A percentile compares a stretch with the other conserved stretches of the same genome.
These are phyloP conservation scores for Anoplolepis gracilipes DNA, from an alignment of 1,140 invertebrate species.

Conservation along the genomic window DNA sequence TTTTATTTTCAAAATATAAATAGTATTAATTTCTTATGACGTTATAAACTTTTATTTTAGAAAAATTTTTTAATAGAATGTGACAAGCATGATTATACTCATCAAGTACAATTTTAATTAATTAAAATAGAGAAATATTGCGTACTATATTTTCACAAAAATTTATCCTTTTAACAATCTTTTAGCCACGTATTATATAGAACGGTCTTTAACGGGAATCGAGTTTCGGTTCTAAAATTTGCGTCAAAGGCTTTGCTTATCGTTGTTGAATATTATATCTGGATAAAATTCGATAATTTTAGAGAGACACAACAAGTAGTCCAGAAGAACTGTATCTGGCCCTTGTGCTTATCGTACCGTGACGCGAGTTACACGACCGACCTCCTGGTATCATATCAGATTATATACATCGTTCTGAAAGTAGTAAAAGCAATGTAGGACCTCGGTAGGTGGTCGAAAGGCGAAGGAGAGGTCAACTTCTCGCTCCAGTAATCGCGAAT, in stretches of 20 bases:
- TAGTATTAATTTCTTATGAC: background rate
- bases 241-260: slow-evolving; percentile 60
- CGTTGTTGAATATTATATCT: slow-evolving; percentile 46
- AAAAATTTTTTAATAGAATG: background rate
- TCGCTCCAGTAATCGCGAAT: slow-evolving; percentile 81
- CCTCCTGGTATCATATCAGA: slow-evolving; percentile 66
- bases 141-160: background rate
- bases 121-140: background rate
- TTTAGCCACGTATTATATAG: background rate
- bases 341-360: slow-evolving; percentile 69
- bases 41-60: background rate
- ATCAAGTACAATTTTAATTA: background rate
- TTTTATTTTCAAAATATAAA: background rate
- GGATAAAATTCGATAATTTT: slow-evolving; percentile 68
- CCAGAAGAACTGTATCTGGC: slow-evolving; percentile 62
- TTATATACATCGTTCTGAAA: slow-evolving; percentile 61
- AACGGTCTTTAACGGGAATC: slow-evolving; percentile 19
- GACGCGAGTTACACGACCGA: slow-evolving; percentile 68
- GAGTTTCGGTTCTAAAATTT: slow-evolving; percentile 44
- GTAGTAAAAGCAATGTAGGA: slow-evolving; percentile 65
- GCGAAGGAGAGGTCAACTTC: slow-evolving; percentile 76
- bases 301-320: slow-evolving; percentile 36
- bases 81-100: background rate
- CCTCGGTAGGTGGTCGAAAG: slow-evolving; percentile 56
- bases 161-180: background rate